Base-by-base conservation (phyloP, 2,888 invertebrate genomes). In the Maniola hyperantus region DNA sequence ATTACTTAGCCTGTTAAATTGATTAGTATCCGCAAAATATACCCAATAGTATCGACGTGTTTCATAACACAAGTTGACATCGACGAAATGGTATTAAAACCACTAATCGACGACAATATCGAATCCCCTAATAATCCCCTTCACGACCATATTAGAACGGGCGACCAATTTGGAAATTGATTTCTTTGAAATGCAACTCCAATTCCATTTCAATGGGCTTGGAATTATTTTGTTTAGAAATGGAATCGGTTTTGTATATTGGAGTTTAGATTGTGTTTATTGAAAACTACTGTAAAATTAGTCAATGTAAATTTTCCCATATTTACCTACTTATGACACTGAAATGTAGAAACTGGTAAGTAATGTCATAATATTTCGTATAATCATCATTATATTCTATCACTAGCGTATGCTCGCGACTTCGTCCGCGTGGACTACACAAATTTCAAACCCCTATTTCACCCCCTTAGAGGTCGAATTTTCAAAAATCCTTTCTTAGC, bases 151-250 rank as follows among this genome's bases (percentile, higher is more conserved):
- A 26, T 57, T 59, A 48, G 57, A 50, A 8, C 39, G 11, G 64
- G 46, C n/a, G 50, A 50, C 64, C 55, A 57, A 64, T 58, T 64
- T 64, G 48, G 50, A 39, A 57, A 64, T 64, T 48, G 50, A 57
- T 64, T 64, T 57, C 64, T 57, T 64, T 63, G 53, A 18, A 39
- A 63, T 57, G 57, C 57, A 57, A 26, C 13, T 51, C 50, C 26
- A 11, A 42, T 42, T 13, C 54, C 20, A 57, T 20, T 57, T 18
- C 39, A 39, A 42, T 26, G 11, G 13, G 13, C 20, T 36, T 15
- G 42, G 42, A 57, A 57, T 57, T 57, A 39, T 57, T 42, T 26
- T 26, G 42, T 57, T 57, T 57, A 20, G 42, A 57, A 42, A 39
- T 57, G 13, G 0, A 20, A 39, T 13, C 6, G 10, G 20, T 11